Percentiles rank a stretch among this genome's conserved stretches.
Conservation (phyloP, 1,140 invertebrate genomes). For the Cecropterus lyciades region DNA sequence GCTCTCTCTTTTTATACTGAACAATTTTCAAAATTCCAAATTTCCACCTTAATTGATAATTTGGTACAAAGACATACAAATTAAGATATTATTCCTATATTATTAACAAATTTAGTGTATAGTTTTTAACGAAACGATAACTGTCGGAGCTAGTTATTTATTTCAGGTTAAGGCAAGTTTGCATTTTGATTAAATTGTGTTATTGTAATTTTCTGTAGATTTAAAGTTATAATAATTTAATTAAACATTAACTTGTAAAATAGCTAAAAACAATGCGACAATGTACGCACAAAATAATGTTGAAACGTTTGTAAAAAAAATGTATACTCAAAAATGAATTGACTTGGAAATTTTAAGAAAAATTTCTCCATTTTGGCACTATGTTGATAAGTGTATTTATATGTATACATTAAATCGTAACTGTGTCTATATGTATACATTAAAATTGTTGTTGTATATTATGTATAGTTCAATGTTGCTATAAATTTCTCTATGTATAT, state of each 20-base stretch:
- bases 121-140: slow-evolving; percentile 50
- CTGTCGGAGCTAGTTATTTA: slow-evolving; percentile 68
- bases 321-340: not conserved
- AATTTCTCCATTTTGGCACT: slow-evolving; percentile 16
- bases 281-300: slow-evolving; percentile 42
- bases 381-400: slow-evolving; percentile 33
- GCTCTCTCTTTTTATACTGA: slow-evolving; percentile 41
- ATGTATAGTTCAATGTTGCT: slow-evolving; percentile 56
- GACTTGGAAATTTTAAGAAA: slow-evolving; percentile 5
- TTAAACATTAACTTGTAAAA: slow-evolving; percentile 35
- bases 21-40: slow-evolving; percentile 57
- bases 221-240: slow-evolving; percentile 40
- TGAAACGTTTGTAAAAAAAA: slow-evolving; percentile 24
- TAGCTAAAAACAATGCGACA: slow-evolving; percentile 26
- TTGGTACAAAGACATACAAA: slow-evolving; percentile 81
- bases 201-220: slow-evolving; percentile 60
- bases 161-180: slow-evolving; percentile 67
- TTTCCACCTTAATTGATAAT: slow-evolving; percentile 57
- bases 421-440: slow-evolving; percentile 47
- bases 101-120: slow-evolving; percentile 70
- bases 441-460: slow-evolving; percentile 59
- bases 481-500: slow-evolving; percentile 30
- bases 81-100: slow-evolving; percentile 72
- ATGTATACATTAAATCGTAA: slow-evolving; percentile 44
- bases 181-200: slow-evolving; percentile 70